phyloP scores from a whole-genome alignment of 1,140 invertebrate genomes.

The Leptinotarsa lineolata region DNA sequence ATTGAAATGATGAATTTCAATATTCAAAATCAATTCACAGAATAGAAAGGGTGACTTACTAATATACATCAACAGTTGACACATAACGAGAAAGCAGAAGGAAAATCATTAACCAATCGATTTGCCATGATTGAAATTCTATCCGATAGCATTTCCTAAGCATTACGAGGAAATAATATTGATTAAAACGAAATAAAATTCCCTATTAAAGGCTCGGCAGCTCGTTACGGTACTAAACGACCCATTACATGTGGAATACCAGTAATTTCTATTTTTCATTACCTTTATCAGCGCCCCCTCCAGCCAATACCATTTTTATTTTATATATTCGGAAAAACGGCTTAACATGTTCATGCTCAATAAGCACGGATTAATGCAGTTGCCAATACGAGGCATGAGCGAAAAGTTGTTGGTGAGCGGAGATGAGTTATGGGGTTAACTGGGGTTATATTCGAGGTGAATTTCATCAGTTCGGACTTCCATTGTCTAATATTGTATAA shows the following conservation, averaged over 20 bases:
- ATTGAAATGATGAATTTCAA: too few relatives aligned
- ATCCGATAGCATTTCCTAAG: not conserved
- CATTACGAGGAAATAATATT: conserved; percentile 20
- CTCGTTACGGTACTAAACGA: conserved; percentile 19
- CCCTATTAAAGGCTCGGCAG: conserved; percentile 24
- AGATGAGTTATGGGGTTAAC: too few relatives aligned
- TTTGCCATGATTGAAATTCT: conserved; percentile 8
- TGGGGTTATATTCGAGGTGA: too few relatives aligned
- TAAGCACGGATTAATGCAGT: not conserved
- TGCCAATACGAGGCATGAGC: not conserved
- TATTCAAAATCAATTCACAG: too few relatives aligned
- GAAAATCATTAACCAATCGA: not conserved
- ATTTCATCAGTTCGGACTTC: too few relatives aligned
- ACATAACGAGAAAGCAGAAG: too few relatives aligned
- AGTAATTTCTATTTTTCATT: conserved; percentile 24
- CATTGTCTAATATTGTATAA: too few relatives aligned
- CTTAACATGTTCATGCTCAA: conserved; percentile 12
- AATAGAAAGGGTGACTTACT: too few relatives aligned
- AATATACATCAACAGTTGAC: too few relatives aligned
- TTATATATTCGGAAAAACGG: conserved; percentile 9
- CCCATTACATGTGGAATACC: conserved; percentile 26
- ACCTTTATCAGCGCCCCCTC: conserved; percentile 12
- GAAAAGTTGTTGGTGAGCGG: not conserved
- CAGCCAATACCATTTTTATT: conserved; percentile 11
- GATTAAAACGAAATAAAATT: conserved; percentile 22